Conservation (phyloP, 1,140 invertebrate species). For the Drosophila micromelanica region DNA sequence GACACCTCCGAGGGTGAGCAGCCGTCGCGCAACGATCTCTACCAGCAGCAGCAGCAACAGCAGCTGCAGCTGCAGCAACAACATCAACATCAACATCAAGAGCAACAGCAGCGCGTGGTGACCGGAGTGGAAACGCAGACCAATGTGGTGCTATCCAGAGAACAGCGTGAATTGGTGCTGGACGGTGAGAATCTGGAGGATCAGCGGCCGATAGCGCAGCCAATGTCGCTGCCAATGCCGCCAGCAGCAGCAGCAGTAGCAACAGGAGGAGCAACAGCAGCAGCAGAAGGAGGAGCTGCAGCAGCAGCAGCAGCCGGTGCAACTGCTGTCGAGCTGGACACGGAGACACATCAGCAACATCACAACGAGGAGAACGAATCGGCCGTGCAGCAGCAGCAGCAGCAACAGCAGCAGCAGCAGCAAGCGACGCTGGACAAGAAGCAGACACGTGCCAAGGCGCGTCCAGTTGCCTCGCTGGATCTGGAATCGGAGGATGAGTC, state of each 20-base stretch:
- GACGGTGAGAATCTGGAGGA: conserved; percentile 87
- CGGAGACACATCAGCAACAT: conserved; percentile 4
- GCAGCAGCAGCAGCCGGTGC: not conserved
- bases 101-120: conserved; percentile 56
- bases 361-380: not conserved
- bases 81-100: conserved; percentile 3
- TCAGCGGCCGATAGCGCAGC: conserved; percentile 36
- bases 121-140: conserved; percentile 58
- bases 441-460: conserved; percentile 32
- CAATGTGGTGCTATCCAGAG: conserved; percentile 52
- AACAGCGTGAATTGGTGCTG: conserved; percentile 86
- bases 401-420: conserved; percentile 28
- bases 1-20: conserved; percentile 76
- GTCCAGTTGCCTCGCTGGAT: conserved; percentile 48
- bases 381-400: conserved; percentile 4
- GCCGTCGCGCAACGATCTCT: conserved; percentile 35
- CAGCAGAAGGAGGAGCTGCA: conserved; percentile 15
- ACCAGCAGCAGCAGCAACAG: conserved; percentile 71
- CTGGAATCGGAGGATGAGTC: conserved; percentile 68
- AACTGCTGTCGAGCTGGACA: conserved; percentile 4
- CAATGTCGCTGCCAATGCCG: conserved; percentile 5
- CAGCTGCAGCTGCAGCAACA: conserved; percentile 13
- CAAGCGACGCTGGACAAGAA: conserved; percentile 37
- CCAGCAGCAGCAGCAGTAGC: not conserved
- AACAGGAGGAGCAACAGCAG: not conserved